Percentiles rank a stretch among this genome's conserved stretches.
Evolutionary conservation across 2,113 vertebrate species (phyloP).

Genomic region (Amia ocellicauda): DNA sequence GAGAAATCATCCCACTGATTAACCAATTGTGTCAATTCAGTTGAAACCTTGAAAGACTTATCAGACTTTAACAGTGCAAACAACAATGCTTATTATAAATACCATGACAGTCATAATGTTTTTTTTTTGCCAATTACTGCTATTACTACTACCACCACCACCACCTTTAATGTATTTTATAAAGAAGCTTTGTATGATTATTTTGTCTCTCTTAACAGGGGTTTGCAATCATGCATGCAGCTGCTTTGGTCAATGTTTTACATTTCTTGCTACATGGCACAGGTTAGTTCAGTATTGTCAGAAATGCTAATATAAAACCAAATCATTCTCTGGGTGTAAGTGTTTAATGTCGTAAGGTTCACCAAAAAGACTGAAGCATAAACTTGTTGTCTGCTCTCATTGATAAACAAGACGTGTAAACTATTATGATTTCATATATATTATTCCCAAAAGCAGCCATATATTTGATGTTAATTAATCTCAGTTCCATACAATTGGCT

Average conservation of each 20-base stretch:
- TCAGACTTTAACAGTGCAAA: neutral
- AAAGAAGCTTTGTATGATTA: constrained; percentile 13
- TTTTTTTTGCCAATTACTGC: neutral
- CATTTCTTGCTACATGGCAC: neutral
- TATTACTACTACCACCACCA: neutral
- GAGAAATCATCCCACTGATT: neutral
- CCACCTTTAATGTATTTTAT: constrained; percentile 16
- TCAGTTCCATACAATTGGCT: neutral
- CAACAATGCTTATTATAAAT: neutral
- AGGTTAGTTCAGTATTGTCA: constrained; percentile 2
- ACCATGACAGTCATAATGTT: neutral
- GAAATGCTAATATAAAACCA: neutral
- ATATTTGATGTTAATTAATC: neutral
- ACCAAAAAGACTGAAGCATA: too few species aligned
- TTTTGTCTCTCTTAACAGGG: neutral
- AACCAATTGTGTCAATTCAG: neutral
- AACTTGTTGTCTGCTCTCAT: too few species aligned
- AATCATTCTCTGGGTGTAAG: too few species aligned
- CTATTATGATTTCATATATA: neutral
- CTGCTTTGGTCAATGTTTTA: constrained; percentile 8
- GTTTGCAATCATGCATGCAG: neutral
- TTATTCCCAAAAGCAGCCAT: neutral
- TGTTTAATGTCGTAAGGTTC: too few species aligned
- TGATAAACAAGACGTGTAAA: constrained; percentile 1
- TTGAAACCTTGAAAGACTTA: too few species aligned